phyloP scores from a whole-genome alignment of 2,888 invertebrate species.

The Pantelozetes paolii region DNA sequence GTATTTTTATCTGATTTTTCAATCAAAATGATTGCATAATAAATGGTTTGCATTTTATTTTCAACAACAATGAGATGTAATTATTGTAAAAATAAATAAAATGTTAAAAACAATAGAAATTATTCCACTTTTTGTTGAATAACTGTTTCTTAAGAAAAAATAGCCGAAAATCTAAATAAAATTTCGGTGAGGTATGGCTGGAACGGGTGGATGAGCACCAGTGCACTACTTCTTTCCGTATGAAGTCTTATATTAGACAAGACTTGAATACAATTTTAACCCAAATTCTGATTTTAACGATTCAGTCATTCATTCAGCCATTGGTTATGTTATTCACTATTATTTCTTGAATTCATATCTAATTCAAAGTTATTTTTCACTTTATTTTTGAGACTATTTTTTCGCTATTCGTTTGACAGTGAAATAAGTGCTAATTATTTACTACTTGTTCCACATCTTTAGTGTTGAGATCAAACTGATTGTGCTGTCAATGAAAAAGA shows the following conservation, averaged over 20 bases:
- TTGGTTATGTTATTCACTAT: background rate
- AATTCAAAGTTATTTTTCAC: background rate
- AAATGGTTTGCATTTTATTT: background rate
- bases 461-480: constrained; percentile 19
- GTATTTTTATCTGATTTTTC: background rate
- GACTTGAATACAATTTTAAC: constrained; percentile 21
- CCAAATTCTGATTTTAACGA: background rate
- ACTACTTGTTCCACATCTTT: constrained; percentile 16
- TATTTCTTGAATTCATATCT: background rate
- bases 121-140: background rate
- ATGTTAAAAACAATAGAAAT: background rate
- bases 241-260: background rate
- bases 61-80: background rate
- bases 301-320: constrained; percentile 12
- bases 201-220: constrained; percentile 31
- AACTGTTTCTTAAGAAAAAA: background rate
- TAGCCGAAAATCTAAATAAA: background rate
- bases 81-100: background rate
- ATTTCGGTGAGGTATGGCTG: background rate
- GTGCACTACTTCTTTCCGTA: constrained; percentile 34
- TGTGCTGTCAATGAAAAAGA: background rate
- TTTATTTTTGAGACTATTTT: background rate
- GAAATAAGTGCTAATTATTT: background rate
- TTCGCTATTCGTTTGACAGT: background rate
- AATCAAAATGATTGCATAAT: background rate